Conservation (phyloP, 2,888 invertebrate genomes). For the Muschampia plurimacula region DNA sequence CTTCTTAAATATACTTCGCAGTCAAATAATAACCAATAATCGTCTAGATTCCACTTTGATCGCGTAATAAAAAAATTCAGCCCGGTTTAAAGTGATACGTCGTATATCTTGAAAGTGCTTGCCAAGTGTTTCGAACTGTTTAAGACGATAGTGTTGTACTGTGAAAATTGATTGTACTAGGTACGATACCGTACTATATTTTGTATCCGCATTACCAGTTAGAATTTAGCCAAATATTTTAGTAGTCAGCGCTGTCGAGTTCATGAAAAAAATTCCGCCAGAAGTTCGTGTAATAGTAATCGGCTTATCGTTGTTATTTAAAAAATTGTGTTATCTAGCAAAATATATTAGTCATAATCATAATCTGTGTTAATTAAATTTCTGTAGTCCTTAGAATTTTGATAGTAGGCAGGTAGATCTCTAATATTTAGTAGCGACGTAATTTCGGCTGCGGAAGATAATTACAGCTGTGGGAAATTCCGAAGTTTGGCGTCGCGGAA, state of each 20-base stretch:
- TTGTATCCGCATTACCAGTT: slow-evolving; percentile 45
- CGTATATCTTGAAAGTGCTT: slow-evolving; percentile 60
- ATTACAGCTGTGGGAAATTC: slow-evolving; percentile 56
- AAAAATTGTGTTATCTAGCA: neutral
- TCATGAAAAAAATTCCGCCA: slow-evolving; percentile 57
- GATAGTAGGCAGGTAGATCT: slow-evolving; percentile 10
- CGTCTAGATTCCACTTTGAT: slow-evolving; percentile 36
- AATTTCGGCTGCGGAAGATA: slow-evolving; percentile 43
- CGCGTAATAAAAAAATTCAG: slow-evolving; percentile 4
- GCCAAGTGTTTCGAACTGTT: slow-evolving; percentile 64
- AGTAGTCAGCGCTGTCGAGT: slow-evolving; percentile 48
- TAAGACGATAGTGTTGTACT: slow-evolving; percentile 63
- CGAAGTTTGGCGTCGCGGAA: slow-evolving; percentile 66
- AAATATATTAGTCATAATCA: slow-evolving; percentile 4
- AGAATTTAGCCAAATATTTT: slow-evolving; percentile 42
- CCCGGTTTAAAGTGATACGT: slow-evolving; percentile 35
- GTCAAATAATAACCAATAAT: slow-evolving; percentile 39
- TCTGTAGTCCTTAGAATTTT: slow-evolving; percentile 28
- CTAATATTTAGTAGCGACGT: neutral
- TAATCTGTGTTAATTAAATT: slow-evolving; percentile 2
- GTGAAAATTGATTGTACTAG: slow-evolving; percentile 65
- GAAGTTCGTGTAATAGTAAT: slow-evolving; percentile 24
- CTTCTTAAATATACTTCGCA: slow-evolving; percentile 34
- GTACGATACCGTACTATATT: slow-evolving; percentile 56
- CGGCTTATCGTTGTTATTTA: slow-evolving; percentile 7